A percentile compares a stretch with the other conserved stretches of the same genome.
These are phyloP conservation scores for Threskiornis aethiopicus DNA, from an alignment of 2,797 vertebrate species.

Conservation along the genomic window DNA sequence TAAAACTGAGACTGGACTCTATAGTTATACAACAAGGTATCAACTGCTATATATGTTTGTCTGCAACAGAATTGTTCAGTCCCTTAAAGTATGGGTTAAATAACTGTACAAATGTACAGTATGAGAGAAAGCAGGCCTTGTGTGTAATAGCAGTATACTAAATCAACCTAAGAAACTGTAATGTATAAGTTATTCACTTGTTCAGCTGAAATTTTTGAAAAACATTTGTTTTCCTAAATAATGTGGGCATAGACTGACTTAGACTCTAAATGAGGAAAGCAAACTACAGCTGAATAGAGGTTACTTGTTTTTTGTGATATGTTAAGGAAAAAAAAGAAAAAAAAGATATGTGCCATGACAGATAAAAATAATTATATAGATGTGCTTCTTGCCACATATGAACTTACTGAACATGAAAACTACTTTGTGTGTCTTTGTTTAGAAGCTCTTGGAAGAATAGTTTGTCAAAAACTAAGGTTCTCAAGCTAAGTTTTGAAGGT, in stretches of 20 bases:
- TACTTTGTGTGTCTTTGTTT: background rate
- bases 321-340: background rate
- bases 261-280: background rate
- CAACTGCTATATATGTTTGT: conserved; percentile 44
- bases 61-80: conserved; percentile 38
- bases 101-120: background rate
- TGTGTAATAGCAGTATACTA: conserved; percentile 1
- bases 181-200: background rate
- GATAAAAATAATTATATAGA: background rate
- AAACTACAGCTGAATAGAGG: background rate
- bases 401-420: background rate
- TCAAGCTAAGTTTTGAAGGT: background rate
- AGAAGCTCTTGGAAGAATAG: background rate
- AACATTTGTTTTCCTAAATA: background rate
- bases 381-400: background rate
- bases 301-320: background rate
- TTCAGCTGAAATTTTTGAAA: background rate
- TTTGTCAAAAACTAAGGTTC: background rate
- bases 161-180: background rate
- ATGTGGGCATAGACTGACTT: background rate
- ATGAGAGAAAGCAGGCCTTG: background rate
- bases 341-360: background rate
- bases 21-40: conserved; percentile 88
- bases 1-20: conserved; percentile 83
- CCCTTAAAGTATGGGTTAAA: background rate